Conservation (phyloP, 2,113 vertebrate species). For the Eolophus roseicapilla region DNA sequence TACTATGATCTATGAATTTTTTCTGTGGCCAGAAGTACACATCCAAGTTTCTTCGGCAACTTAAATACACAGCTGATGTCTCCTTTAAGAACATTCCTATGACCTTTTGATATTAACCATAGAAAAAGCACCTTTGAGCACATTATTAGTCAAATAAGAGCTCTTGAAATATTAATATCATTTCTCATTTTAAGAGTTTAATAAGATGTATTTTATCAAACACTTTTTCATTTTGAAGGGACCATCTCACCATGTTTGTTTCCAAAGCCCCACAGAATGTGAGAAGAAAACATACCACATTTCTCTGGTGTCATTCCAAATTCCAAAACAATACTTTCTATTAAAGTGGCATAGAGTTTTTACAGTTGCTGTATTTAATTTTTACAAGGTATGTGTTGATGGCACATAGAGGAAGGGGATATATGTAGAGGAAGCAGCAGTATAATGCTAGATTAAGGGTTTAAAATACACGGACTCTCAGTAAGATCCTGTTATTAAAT, state of each 20-base stretch:
- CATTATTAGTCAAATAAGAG: slow-evolving; percentile 1
- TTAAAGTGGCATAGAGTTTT: neutral
- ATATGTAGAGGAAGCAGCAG: neutral
- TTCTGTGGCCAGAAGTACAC: neutral
- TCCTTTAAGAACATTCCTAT: neutral
- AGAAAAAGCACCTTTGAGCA: slow-evolving; percentile 15
- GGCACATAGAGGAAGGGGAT: neutral
- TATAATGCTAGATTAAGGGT: neutral
- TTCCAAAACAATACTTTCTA: neutral
- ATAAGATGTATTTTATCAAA: neutral
- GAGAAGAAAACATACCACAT: neutral
- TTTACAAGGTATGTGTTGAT: neutral
- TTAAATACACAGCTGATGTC: neutral
- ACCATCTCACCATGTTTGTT: neutral
- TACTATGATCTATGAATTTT: neutral
- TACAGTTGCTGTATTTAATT: neutral
- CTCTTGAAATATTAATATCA: neutral
- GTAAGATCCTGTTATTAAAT: neutral
- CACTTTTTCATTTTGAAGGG: neutral
- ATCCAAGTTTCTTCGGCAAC: neutral
- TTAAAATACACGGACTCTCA: neutral
- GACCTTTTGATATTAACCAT: neutral
- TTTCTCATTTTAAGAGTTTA: neutral
- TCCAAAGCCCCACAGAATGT: neutral
- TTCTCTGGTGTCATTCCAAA: neutral